Conservation (phyloP, 1,140 invertebrate genomes). For the Cherax destructor region DNA sequence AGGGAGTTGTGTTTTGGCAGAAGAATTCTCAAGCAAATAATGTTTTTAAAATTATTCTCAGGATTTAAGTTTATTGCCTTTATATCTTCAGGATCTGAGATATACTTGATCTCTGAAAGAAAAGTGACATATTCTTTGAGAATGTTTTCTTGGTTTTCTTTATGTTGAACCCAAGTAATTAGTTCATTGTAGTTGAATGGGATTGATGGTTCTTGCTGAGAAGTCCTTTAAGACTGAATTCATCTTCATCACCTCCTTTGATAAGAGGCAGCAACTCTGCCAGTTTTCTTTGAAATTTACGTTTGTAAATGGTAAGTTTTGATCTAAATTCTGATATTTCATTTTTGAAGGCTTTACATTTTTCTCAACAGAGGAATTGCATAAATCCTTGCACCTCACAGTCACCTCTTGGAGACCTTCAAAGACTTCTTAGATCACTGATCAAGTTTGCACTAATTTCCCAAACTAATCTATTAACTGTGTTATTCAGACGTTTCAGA, state of each 20-base stretch:
- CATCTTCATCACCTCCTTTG: constrained; percentile 26
- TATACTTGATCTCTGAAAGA: not conserved
- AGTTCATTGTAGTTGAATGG: not conserved
- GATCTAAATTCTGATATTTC: constrained; percentile 1
- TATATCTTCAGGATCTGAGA: constrained; percentile 2
- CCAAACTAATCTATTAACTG: constrained; percentile 2
- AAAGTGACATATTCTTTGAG: not conserved
- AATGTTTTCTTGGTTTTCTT: constrained; percentile 4
- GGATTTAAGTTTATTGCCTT: not conserved
- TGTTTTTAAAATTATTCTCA: not conserved
- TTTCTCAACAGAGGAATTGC: not conserved
- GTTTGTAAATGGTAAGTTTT: not conserved
- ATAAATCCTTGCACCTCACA: constrained; percentile 23
- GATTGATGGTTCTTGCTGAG: not conserved
- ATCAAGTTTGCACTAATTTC: constrained; percentile 16
- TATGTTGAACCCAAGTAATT: not conserved
- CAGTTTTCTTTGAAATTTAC: not conserved
- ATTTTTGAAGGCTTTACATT: not conserved
- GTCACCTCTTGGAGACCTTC: constrained; percentile 20
- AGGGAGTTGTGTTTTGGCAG: constrained; percentile 6
- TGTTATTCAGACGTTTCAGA: constrained; percentile 2
- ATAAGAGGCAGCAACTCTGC: not conserved
- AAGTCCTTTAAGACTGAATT: not conserved
- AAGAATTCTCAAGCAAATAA: constrained; percentile 17
- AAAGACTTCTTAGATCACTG: not conserved